Evolutionary conservation across 2,113 vertebrate genomes (phyloP).

Genomic region (Eulemur macaco): DNA sequence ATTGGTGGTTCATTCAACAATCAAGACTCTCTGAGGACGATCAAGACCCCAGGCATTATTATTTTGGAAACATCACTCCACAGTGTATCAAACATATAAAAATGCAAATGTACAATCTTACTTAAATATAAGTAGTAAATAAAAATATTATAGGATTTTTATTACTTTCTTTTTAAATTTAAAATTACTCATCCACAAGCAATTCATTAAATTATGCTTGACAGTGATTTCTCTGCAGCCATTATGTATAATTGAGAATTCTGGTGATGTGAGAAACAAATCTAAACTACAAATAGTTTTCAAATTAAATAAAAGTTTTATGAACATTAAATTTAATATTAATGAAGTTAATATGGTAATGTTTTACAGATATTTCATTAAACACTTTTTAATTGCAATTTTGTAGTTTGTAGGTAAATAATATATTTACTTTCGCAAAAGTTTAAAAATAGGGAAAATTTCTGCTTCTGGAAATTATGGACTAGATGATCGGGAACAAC

Average conservation of each 20-base stretch:
- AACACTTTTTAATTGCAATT: not conserved
- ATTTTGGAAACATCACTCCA: not conserved
- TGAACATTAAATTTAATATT: not conserved
- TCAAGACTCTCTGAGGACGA: not conserved
- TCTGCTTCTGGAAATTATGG: not conserved
- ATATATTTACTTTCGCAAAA: constrained; percentile 5
- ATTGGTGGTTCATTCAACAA: not conserved
- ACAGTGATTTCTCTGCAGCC: not conserved
- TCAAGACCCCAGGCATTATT: not conserved
- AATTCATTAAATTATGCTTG: not conserved
- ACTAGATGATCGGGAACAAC: not conserved
- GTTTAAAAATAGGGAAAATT: constrained; percentile 14
- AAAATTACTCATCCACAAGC: not conserved
- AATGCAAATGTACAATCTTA: not conserved
- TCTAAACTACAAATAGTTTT: not conserved
- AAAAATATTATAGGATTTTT: not conserved
- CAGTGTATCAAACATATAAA: not conserved
- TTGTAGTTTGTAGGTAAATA: not conserved
- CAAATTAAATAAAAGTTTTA: not conserved
- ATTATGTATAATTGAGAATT: not conserved
- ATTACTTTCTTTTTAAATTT: not conserved
- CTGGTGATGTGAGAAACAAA: not conserved
- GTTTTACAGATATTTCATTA: not conserved
- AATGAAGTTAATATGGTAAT: not conserved
- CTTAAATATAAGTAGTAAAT: not conserved